Evolutionary conservation across 2,888 invertebrate genomes (phyloP).

Genomic region (Eulithis prunata): DNA sequence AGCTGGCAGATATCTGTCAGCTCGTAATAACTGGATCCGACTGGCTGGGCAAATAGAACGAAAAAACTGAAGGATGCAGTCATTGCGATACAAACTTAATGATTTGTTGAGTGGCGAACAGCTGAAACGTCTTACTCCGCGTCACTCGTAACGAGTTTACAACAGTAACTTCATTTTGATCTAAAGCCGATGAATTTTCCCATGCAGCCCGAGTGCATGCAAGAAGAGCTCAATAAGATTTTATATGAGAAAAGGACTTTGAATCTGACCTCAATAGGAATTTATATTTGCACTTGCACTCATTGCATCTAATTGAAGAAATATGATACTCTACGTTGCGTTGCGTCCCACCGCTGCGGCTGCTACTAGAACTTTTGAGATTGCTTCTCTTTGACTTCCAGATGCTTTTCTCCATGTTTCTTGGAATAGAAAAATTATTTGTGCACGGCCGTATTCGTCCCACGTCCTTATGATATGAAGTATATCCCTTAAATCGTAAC

Average conservation of each 20-base stretch:
- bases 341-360: too few species aligned
- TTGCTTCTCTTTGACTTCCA: too few species aligned
- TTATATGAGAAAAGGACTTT: constrained; percentile 3
- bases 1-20: constrained; percentile 2
- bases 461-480: too few species aligned
- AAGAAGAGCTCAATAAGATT: neutral
- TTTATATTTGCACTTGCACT: neutral
- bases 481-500: too few species aligned
- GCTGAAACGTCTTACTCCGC: constrained; percentile 19
- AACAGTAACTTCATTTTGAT: constrained; percentile 3
- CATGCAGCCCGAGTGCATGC: neutral
- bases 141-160: neutral
- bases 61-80: constrained; percentile 17
- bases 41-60: constrained; percentile 39
- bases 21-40: constrained; percentile 40
- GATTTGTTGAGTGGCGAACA: constrained; percentile 16
- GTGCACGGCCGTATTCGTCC: too few species aligned
- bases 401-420: too few species aligned
- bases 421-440: too few species aligned
- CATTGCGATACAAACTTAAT: constrained; percentile 18
- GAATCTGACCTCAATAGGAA: constrained; percentile 11
- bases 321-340: too few species aligned
- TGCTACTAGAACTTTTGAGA: too few species aligned
- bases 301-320: neutral
- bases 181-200: neutral